These are phyloP conservation scores for Dicentrarchus labrax DNA, from an alignment of 2,113 vertebrate species.

Conservation along the genomic window DNA sequence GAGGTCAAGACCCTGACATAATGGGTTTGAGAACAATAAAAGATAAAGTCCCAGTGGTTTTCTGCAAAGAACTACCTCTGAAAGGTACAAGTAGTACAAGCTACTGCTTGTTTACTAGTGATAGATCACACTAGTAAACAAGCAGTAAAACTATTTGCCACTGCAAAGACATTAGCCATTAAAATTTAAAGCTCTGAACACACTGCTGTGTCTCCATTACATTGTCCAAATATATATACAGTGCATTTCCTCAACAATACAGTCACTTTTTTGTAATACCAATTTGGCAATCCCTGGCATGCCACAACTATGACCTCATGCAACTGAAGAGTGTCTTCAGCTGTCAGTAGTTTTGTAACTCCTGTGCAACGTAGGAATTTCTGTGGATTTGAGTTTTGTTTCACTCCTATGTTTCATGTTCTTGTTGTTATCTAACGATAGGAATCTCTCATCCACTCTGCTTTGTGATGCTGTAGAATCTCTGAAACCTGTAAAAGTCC, in stretches of 20 bases:
- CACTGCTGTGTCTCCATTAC: background rate
- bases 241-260: background rate
- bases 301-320: background rate
- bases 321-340: background rate
- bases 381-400: conserved; percentile 13
- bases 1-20: background rate
- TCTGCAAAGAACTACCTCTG: background rate
- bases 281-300: background rate
- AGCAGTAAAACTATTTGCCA: background rate
- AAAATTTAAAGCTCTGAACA: background rate
- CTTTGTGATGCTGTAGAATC: background rate
- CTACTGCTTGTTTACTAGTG: too few species aligned
- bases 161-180: background rate
- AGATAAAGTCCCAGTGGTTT: background rate
- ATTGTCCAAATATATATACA: background rate
- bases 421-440: background rate
- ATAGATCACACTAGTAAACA: conserved; percentile 13
- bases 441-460: conserved; percentile 12
- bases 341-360: background rate
- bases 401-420: conserved; percentile 20
- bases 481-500: conserved; percentile 13
- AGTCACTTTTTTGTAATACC: background rate
- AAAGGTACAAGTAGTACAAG: too few species aligned
- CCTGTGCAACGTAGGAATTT: conserved; percentile 7
- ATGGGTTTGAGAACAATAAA: background rate